phyloP scores from a whole-genome alignment of 2,113 vertebrate genomes.

The Sylvietta virens region DNA sequence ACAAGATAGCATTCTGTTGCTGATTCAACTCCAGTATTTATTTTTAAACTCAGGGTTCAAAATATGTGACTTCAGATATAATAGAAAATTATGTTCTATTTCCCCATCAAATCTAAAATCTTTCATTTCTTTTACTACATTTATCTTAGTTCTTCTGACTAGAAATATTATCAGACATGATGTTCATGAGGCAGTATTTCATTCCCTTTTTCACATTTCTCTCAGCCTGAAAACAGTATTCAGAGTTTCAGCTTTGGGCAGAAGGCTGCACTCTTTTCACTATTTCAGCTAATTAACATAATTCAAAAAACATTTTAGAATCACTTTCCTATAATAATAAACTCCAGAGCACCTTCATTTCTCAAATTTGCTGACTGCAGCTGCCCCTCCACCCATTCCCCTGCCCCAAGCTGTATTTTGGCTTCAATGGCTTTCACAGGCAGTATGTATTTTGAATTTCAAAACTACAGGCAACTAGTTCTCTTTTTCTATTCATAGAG shows the following conservation, averaged over 20 bases:
- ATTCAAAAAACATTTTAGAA: neutral
- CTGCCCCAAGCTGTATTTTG: neutral
- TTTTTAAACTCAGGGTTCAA: neutral
- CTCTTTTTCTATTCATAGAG: neutral
- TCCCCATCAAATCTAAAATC: neutral
- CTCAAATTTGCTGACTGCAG: neutral
- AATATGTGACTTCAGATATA: neutral
- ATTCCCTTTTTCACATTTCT: neutral
- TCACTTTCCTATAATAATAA: neutral
- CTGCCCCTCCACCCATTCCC: rapidly evolving
- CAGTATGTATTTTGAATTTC: neutral
- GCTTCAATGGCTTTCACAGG: neutral
- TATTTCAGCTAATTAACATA: neutral
- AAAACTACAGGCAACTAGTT: neutral
- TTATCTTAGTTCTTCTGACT: neutral
- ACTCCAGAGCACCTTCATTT: neutral
- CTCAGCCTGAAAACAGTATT: neutral
- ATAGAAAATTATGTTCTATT: neutral
- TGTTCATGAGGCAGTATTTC: neutral
- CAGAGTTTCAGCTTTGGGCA: neutral
- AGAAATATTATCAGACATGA: neutral
- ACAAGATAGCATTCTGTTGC: neutral
- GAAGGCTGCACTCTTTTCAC: neutral
- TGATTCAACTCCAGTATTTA: neutral
- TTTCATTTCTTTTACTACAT: neutral